phyloP scores from a whole-genome alignment of 2,797 vertebrate genomes.

The Cyprinella venusta region DNA sequence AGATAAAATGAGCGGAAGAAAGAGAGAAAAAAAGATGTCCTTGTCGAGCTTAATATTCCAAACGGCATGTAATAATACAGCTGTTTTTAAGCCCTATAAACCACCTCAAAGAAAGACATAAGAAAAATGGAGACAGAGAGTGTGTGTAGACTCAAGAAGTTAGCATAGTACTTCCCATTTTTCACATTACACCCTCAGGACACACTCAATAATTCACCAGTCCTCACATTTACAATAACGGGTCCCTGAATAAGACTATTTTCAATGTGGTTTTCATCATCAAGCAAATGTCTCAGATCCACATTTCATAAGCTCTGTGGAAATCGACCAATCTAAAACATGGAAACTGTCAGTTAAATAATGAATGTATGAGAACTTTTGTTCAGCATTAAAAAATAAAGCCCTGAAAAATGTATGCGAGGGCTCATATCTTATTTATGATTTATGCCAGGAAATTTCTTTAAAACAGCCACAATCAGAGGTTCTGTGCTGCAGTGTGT shows the following conservation, averaged over 20 bases:
- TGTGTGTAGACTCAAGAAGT: slow-evolving; percentile 39
- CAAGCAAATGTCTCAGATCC: slow-evolving; percentile 56
- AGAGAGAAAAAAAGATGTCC: slow-evolving; percentile 61
- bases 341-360: slow-evolving; percentile 76
- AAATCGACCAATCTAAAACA: slow-evolving; percentile 68
- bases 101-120: slow-evolving; percentile 54
- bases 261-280: slow-evolving; percentile 61
- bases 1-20: slow-evolving; percentile 69
- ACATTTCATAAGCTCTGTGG: slow-evolving; percentile 58
- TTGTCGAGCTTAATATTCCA: slow-evolving; percentile 63
- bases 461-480: slow-evolving; percentile 66
- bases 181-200: slow-evolving; percentile 52
- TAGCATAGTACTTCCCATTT: slow-evolving; percentile 53
- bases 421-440: slow-evolving; percentile 74
- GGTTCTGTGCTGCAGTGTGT: slow-evolving; percentile 39
- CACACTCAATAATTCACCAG: slow-evolving; percentile 55
- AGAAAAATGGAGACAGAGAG: slow-evolving; percentile 25
- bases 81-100: slow-evolving; percentile 44
- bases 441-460: slow-evolving; percentile 63
- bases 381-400: slow-evolving; percentile 81
- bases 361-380: slow-evolving; percentile 80
- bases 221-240: slow-evolving; percentile 60
- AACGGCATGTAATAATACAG: slow-evolving; percentile 52
- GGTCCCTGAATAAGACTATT: slow-evolving; percentile 54
- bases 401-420: slow-evolving; percentile 74